phyloP scores from a whole-genome alignment of 2,113 vertebrate genomes.

The Natator depressus region DNA sequence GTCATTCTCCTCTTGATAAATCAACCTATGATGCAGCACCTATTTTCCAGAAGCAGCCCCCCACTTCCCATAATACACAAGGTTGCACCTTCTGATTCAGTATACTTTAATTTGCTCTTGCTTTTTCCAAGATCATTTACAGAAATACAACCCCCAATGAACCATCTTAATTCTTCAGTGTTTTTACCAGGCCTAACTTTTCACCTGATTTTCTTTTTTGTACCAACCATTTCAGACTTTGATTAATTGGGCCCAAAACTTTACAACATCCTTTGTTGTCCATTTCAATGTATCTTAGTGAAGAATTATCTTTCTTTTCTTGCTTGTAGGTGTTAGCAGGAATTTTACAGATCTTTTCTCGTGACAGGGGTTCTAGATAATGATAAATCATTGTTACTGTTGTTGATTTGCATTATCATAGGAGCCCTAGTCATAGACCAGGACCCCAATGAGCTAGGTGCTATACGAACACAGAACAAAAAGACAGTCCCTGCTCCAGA shows the following conservation, averaged over 20 bases:
- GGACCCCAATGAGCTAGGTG: no score
- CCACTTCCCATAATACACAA: neutral
- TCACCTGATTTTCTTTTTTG: neutral
- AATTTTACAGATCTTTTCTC: neutral
- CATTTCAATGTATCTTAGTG: neutral
- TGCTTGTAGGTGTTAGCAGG: neutral
- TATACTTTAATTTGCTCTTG: constrained; percentile 11
- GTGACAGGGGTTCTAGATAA: neutral
- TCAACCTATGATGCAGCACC: neutral
- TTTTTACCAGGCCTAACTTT: neutral
- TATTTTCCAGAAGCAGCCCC: neutral
- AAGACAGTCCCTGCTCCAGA: neutral
- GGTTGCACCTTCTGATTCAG: neutral
- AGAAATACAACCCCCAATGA: neutral
- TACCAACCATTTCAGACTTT: neutral
- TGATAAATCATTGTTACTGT: neutral
- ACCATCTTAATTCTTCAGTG: neutral
- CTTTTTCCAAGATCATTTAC: neutral
- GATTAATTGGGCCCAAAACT: neutral
- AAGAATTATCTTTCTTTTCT: neutral
- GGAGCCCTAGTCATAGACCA: neutral
- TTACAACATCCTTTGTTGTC: neutral
- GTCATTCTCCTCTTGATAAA: neutral
- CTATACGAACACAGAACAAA: no score
- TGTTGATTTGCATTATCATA: neutral